These are phyloP conservation scores for Typhlichthys eigenmanni DNA, from an alignment of 2,797 vertebrate species.

Conservation along the genomic window DNA sequence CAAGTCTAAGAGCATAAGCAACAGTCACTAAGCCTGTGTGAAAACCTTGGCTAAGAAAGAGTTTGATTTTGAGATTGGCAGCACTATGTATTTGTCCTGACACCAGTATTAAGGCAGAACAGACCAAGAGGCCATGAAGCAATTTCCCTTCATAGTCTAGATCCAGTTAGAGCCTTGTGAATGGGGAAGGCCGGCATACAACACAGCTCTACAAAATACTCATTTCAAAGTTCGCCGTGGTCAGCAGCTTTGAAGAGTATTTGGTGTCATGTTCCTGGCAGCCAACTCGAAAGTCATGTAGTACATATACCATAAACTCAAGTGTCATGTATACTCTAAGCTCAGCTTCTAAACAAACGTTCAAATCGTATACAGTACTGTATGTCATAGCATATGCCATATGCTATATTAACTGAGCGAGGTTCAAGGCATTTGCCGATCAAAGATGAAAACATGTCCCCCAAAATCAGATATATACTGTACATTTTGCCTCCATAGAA, in stretches of 20 bases:
- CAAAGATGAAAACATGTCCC: neutral
- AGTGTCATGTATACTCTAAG: conserved; percentile 18
- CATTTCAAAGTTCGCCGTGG: conserved; percentile 59
- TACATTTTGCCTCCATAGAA: conserved; percentile 1
- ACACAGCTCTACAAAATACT: conserved; percentile 54
- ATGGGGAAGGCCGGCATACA: conserved; percentile 27
- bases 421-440: neutral
- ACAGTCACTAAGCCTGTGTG: conserved; percentile 11
- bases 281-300: conserved; percentile 31
- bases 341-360: conserved; percentile 4
- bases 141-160: conserved; percentile 49
- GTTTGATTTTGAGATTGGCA: conserved; percentile 37
- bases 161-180: conserved; percentile 45
- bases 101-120: conserved; percentile 29
- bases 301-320: neutral
- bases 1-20: conserved; percentile 17
- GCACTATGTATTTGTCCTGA: conserved; percentile 39
- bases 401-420: neutral
- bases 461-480: neutral
- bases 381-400: neutral
- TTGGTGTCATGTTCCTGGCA: conserved; percentile 42
- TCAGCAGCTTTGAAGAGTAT: conserved; percentile 67
- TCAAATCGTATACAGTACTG: conserved; percentile 31
- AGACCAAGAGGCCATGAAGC: conserved; percentile 34
- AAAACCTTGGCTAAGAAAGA: conserved; percentile 39